phyloP scores from a whole-genome alignment of 2,797 vertebrate species.

The Sternarchorhynchus goeldii region DNA sequence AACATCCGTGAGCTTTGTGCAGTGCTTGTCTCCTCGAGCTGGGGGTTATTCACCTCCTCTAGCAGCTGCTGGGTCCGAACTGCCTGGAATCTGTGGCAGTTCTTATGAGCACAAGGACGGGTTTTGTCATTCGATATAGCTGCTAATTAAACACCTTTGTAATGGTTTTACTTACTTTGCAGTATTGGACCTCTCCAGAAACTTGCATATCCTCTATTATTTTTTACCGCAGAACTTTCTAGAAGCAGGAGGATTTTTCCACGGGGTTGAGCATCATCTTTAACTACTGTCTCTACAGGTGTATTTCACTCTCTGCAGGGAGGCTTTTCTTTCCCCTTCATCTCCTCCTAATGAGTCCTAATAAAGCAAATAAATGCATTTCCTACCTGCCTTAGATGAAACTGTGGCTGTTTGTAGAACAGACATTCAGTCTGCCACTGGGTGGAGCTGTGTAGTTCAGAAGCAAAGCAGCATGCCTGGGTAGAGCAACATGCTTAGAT shows the following conservation, averaged over 20 bases:
- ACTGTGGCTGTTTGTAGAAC: not conserved
- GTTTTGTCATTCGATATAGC: not conserved
- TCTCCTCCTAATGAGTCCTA: constrained; percentile 17
- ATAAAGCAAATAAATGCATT: not conserved
- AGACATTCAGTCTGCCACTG: constrained; percentile 61
- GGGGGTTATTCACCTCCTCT: constrained; percentile 16
- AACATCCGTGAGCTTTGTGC: constrained; percentile 24
- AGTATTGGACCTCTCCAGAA: no score
- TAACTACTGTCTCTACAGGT: not conserved
- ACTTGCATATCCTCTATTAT: not conserved
- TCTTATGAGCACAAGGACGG: not conserved
- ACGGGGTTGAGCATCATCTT: not conserved
- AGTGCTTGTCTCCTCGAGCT: not conserved
- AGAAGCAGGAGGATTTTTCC: no score
- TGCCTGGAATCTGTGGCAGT: not conserved
- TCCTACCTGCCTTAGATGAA: not conserved
- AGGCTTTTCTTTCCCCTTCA: not conserved
- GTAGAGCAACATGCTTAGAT: not conserved
- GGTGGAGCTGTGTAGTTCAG: constrained; percentile 73
- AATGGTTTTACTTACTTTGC: not conserved
- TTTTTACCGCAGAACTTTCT: no score
- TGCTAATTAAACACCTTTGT: constrained; percentile 23
- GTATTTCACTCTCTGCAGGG: not conserved
- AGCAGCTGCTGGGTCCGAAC: not conserved
- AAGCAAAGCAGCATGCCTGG: constrained; percentile 43